A percentile compares a stretch with the other conserved stretches of the same genome.
Evolutionary conservation across 2,113 vertebrate species (phyloP).

Genomic region (Cranoglanis bouderius): DNA sequence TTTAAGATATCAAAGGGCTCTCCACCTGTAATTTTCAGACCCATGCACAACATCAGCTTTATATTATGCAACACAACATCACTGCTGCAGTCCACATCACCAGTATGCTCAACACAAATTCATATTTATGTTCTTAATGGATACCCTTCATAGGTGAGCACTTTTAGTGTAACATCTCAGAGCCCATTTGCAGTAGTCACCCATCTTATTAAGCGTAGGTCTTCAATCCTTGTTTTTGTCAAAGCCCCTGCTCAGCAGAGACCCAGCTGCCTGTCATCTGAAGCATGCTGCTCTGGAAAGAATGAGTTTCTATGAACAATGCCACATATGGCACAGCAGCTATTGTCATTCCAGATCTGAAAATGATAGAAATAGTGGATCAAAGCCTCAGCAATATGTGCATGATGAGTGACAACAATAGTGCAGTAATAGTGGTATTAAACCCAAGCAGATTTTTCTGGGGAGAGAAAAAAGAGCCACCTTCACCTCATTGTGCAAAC

Average conservation of each 20-base stretch:
- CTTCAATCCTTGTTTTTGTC: conserved; percentile 39
- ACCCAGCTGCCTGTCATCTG: conserved; percentile 59
- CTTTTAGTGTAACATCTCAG: conserved; percentile 39
- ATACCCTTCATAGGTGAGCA: conserved; percentile 43
- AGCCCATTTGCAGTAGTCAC: conserved; percentile 43
- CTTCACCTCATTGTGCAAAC: conserved; percentile 27
- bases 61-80: conserved; percentile 17
- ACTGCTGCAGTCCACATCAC: conserved; percentile 8
- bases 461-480: neutral
- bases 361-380: conserved; percentile 67
- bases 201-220: conserved; percentile 52
- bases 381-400: conserved; percentile 62
- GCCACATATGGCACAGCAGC: conserved; percentile 47
- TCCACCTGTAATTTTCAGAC: neutral
- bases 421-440: conserved; percentile 62
- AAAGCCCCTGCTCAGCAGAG: conserved; percentile 41
- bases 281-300: conserved; percentile 59
- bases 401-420: conserved; percentile 63
- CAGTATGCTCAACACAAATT: conserved; percentile 22
- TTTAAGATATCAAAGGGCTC: neutral
- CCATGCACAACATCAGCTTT: conserved; percentile 31
- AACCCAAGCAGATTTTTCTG: conserved; percentile 60
- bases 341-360: conserved; percentile 59
- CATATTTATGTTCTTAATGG: conserved; percentile 39
- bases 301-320: conserved; percentile 54